Percentiles rank a stretch among this genome's conserved stretches.
Conservation (phyloP, 2,113 vertebrate genomes). For the Clarias magur region DNA sequence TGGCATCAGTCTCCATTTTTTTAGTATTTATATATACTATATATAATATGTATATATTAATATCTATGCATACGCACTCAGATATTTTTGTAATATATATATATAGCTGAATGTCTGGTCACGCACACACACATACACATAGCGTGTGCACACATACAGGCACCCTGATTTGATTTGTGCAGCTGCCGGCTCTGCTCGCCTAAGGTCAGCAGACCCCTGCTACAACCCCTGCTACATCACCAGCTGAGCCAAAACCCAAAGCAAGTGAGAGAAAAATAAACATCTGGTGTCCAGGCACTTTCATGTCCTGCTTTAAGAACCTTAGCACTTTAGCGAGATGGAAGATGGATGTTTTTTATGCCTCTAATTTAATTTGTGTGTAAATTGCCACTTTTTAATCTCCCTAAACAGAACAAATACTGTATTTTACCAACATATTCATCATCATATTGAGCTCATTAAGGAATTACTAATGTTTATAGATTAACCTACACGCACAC, state of each 20-base stretch:
- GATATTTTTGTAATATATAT: too few species aligned
- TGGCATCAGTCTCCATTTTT: neutral
- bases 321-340: constrained; percentile 72
- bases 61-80: too few species aligned
- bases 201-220: constrained; percentile 72
- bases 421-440: neutral
- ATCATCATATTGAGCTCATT: neutral
- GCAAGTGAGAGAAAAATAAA: constrained; percentile 67
- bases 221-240: constrained; percentile 82
- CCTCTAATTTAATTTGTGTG: neutral
- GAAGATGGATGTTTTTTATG: constrained; percentile 53
- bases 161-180: constrained; percentile 75
- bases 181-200: constrained; percentile 76
- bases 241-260: constrained; percentile 83
- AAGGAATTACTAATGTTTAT: neutral
- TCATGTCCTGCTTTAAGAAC: neutral
- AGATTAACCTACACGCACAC: neutral
- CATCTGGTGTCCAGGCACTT: constrained; percentile 4
- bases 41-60: too few species aligned
- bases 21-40: too few species aligned
- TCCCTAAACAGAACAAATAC: neutral
- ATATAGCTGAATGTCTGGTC: constrained; percentile 58
- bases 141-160: too few species aligned
- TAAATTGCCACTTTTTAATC: neutral
- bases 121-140: constrained; percentile 36